Evolutionary conservation across 35 echinoderm and acorn worm genomes (phyloP).

Genomic region (Holothuria glaberrima): DNA sequence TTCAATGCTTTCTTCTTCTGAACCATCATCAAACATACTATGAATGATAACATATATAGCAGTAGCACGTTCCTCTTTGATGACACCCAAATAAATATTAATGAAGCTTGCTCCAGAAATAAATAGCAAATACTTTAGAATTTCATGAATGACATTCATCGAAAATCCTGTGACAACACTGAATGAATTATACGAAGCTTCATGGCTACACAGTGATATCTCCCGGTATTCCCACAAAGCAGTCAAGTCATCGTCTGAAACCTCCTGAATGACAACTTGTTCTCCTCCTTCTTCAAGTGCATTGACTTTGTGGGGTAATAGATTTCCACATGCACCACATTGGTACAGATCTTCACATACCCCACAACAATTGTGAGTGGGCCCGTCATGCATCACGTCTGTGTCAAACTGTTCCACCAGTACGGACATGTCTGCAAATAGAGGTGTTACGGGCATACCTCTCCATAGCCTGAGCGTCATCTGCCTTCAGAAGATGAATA

Average conservation of each 20-base stretch:
- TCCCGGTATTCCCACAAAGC: not conserved
- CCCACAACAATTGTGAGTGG: conserved; percentile 15
- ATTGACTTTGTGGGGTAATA: not conserved
- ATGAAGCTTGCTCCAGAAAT: conserved; percentile 21
- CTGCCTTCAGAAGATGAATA: conserved; percentile 30
- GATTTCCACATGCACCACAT: not conserved
- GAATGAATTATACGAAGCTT: conserved; percentile 18
- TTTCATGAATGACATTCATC: conserved; percentile 17
- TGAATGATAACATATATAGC: conserved; percentile 22
- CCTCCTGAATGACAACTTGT: not conserved
- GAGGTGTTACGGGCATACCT: not conserved
- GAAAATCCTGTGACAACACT: conserved; percentile 14
- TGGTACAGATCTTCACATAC: conserved; percentile 7
- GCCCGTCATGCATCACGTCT: not conserved
- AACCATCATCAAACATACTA: conserved; percentile 14
- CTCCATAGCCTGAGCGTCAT: conserved; percentile 8
- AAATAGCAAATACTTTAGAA: conserved; percentile 14
- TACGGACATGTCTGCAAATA: not conserved
- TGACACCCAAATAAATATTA: conserved; percentile 13
- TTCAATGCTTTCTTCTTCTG: not conserved
- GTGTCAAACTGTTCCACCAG: not conserved
- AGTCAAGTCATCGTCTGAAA: conserved; percentile 1
- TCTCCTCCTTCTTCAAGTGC: not conserved
- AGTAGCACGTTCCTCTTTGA: conserved; percentile 16
- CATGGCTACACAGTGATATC: not conserved